Conservation (phyloP, 2,888 invertebrate genomes). For the Shargacucullia verbasci region DNA sequence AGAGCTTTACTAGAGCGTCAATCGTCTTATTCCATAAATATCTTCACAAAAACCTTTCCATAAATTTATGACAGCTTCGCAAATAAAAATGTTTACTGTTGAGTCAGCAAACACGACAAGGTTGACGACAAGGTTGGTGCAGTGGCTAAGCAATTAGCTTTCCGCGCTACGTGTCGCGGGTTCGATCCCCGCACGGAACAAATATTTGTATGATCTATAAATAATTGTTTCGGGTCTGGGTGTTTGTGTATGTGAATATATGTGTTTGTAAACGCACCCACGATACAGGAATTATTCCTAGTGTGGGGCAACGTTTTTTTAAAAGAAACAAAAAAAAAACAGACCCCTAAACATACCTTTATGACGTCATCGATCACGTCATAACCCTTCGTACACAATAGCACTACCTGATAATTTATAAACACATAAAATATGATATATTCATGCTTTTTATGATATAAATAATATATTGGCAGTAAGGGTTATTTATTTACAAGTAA, state of each 20-base stretch:
- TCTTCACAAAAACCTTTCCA: slow-evolving; percentile 6
- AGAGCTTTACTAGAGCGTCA: no score
- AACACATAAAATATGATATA: slow-evolving; percentile 63
- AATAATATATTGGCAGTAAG: slow-evolving; percentile 31
- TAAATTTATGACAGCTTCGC: slow-evolving; percentile 30
- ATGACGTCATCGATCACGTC: slow-evolving; percentile 60
- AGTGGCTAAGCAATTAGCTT: no score
- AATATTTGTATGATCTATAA: no score
- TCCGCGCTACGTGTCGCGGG: no score
- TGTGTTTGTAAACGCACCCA: no score
- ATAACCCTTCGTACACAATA: slow-evolving; percentile 61
- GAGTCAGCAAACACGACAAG: slow-evolving; percentile 61
- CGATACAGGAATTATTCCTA: no score
- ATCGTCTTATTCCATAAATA: background rate
- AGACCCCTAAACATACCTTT: slow-evolving; percentile 59
- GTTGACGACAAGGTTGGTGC: no score
- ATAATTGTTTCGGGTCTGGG: no score
- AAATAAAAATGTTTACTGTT: slow-evolving; percentile 50
- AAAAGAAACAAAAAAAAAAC: no score
- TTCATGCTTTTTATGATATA: slow-evolving; percentile 60
- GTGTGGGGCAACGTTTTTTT: no score
- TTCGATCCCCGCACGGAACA: no score
- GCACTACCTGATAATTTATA: slow-evolving; percentile 59
- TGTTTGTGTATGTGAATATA: no score
- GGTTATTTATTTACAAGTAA: slow-evolving; percentile 6